phyloP scores from a whole-genome alignment of 2,113 vertebrate species.

The Muscicapa adusta region DNA sequence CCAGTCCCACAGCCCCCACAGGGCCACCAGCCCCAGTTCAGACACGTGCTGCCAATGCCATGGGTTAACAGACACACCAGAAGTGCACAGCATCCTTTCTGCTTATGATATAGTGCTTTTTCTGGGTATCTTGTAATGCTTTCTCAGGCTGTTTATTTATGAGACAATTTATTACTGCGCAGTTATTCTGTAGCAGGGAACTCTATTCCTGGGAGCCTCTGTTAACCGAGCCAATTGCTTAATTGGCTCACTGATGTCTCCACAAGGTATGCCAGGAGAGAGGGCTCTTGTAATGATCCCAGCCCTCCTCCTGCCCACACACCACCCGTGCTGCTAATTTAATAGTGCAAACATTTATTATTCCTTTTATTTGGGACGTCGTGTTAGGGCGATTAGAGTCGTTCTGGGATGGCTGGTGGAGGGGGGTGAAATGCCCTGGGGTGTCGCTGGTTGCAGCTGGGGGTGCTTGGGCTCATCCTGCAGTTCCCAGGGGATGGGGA shows the following conservation, averaged over 20 bases:
- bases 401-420: not conserved
- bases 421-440: not conserved
- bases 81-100: not conserved
- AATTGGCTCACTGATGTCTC: constrained; percentile 59
- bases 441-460: not conserved
- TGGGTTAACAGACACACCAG: not conserved
- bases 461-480: not conserved
- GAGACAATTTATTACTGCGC: constrained; percentile 31
- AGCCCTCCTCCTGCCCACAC: constrained; percentile 37
- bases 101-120: not conserved
- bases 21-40: fast-evolving
- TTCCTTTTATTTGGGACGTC: constrained; percentile 8
- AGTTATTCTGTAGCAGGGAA: constrained; percentile 15
- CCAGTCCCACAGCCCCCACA: fast-evolving
- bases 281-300: not conserved
- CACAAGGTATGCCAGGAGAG: constrained; percentile 39
- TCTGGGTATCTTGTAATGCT: not conserved
- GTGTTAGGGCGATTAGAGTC: not conserved
- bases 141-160: constrained; percentile 48
- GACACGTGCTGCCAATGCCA: fast-evolving
- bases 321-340: constrained; percentile 30
- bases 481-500: not conserved
- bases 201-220: constrained; percentile 52
- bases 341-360: constrained; percentile 54
- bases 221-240: constrained; percentile 50